Evolutionary conservation across 2,888 invertebrate species (phyloP), one percentile per base, ranked within the genome.

Genomic region (Cabera pusaria): DNA sequence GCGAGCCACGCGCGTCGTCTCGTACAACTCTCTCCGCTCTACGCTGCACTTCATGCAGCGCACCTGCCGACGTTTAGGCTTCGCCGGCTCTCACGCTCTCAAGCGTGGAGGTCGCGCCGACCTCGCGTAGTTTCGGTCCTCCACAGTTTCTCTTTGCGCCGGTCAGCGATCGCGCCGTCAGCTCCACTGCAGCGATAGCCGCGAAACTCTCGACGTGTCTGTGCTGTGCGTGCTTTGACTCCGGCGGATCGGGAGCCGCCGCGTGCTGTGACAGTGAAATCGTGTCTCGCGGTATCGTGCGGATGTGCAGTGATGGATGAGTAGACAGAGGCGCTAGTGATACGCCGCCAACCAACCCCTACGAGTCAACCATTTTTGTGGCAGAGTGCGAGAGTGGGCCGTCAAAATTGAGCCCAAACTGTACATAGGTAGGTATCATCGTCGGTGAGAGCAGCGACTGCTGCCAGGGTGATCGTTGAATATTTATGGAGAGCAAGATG

Each of bases 281-380:
- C 82, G 84, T 85, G 84, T 72, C 64, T 74, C 71, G 81, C 72
- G 61, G 62, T 73, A 69, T 70, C 66, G 81, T 82, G 79, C 89
- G 89, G 89, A 89, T 89, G 87, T 89, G 89, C 88, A 90, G 85
- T 89, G 87, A 84, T 86, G 87, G 85, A 87, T 85, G 64, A 79
- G 72, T 84, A 80, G 81, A 80, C 77, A 76, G 63, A 70, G 64
- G 72, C 72, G 68, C 73, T 67, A 75, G 80, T 79, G 72, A 23
- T 25, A 25, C 64, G 66, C 64, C 64, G 66, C 33, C 29, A 29
- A 29, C 66, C 59, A 58, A 68, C 68, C n/a, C 70, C 72, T 56
- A 60, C 65, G 57, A 67, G 61, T 61, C 69, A 59, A 61, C 72
- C 64, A 59, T 75, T 64, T 80, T 77, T 78, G 63, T 79, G 71